Evolutionary conservation across 92 coral and sea anemone species (phyloP), one percentile per base, ranked within the genome.

Genomic region (Palythoa heliodiscus): DNA sequence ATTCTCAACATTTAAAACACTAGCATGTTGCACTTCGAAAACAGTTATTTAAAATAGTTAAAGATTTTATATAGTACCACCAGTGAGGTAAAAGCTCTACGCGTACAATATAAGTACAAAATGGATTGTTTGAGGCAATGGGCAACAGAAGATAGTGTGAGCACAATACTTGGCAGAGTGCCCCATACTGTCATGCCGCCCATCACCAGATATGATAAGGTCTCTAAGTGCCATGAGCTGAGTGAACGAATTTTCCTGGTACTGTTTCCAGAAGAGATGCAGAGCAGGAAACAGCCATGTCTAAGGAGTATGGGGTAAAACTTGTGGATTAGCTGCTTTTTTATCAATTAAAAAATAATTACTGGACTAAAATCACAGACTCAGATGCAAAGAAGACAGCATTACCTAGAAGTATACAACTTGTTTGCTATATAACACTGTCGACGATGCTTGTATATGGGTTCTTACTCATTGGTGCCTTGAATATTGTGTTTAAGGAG

Each of bases 111-210:
- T 58, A 82, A 88, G 87, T 40, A 71, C 90, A 88, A 88, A 88
- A 48, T 88, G 90, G 75, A 61, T 83, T 43, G 75, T 69, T 7
- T 55, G 66, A 15, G 86, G 87, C 52, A 71, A 53, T 60, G 87
- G 74, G 76, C 87, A 82, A 69, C 90, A 88, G 75, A 72, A 88
- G 75, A 74, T 73, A n/a, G 90, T 82, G 77, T 88, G 83, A 23
- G 90, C 76, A 48, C 90, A 84, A 71, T 88, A 88, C 66, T 88
- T 88, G 48, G 90, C 87, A 52, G 75, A 81, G 55, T 88, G 87
- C 37, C 90, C 84, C 90, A 88, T 82, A 35, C 83, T 82, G n/a
- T 88, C 87, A 61, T 82, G 86, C 63, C 84, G 75, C 35, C 90
- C 84, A 66, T 88, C 90, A 37, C 90, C 90, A 77, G 85, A 70